These are phyloP conservation scores for Camponotus vicinus DNA, from an alignment of 1,140 invertebrate species.

Conservation along the genomic window DNA sequence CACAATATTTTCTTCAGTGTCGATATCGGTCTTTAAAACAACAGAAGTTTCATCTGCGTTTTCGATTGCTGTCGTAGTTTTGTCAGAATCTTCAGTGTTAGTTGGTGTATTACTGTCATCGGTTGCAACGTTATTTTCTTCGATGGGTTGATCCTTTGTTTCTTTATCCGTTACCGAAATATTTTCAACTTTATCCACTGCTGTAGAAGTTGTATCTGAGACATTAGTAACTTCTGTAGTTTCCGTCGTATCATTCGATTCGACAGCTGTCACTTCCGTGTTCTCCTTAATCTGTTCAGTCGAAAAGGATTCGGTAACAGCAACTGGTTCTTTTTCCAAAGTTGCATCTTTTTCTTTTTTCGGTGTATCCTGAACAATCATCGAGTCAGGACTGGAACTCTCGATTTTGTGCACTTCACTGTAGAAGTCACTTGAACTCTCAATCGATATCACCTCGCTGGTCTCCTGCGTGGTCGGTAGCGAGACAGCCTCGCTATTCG, in stretches of 20 bases:
- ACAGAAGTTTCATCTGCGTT: conserved; percentile 23
- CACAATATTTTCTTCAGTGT: conserved; percentile 37
- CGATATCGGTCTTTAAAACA: conserved; percentile 24
- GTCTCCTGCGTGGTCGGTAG: conserved; percentile 81
- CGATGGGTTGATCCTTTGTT: conserved; percentile 74
- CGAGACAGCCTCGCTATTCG: conserved; percentile 75
- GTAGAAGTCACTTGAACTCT: conserved; percentile 84
- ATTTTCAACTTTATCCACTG: conserved; percentile 19
- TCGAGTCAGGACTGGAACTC: conserved; percentile 77
- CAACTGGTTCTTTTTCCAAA: conserved; percentile 20
- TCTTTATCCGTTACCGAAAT: conserved; percentile 24
- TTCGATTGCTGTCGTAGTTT: conserved; percentile 59
- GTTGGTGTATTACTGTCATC: conserved; percentile 74
- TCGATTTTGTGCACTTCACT: conserved; percentile 84
- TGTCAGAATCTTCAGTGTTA: conserved; percentile 40
- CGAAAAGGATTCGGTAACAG: conserved; percentile 17
- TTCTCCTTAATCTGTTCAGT: conserved; percentile 41
- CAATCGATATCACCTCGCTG: conserved; percentile 81
- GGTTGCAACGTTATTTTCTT: conserved; percentile 74
- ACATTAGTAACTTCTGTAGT: conserved; percentile 11
- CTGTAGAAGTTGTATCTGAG: conserved; percentile 27
- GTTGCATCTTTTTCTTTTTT: conserved; percentile 73
- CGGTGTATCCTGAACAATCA: conserved; percentile 70
- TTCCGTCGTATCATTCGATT: conserved; percentile 45
- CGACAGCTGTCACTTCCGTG: conserved; percentile 20